Percentiles rank a stretch among this genome's conserved stretches.
These are phyloP conservation scores for Channa maculata DNA, from an alignment of 2,113 vertebrate species.

Conservation along the genomic window DNA sequence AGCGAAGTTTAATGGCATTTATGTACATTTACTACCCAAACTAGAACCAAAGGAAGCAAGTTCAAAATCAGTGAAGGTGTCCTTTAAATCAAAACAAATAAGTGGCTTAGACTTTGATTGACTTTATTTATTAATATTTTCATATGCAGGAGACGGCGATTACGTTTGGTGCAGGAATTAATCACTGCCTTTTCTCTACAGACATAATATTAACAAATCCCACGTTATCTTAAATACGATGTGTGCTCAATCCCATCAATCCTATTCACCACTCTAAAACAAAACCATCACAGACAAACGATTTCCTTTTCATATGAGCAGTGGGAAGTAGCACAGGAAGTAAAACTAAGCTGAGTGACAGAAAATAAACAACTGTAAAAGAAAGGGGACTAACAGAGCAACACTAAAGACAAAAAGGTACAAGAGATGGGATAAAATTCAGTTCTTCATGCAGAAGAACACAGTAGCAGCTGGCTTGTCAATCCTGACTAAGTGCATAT, in stretches of 20 bases:
- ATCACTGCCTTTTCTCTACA: too few relatives aligned
- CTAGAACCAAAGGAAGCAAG: too few relatives aligned
- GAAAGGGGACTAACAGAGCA: too few relatives aligned
- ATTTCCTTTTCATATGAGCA: conserved; percentile 14
- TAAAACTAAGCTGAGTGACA: background rate
- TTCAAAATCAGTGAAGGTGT: too few relatives aligned
- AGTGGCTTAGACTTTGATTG: too few relatives aligned
- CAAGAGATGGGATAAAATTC: conserved; percentile 25
- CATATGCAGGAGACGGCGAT: too few relatives aligned
- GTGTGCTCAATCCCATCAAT: background rate
- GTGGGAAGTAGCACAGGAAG: conserved; percentile 3
- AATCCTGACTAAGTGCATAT: conserved; percentile 51
- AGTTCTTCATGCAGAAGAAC: conserved; percentile 27
- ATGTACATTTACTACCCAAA: too few relatives aligned
- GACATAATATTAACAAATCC: background rate
- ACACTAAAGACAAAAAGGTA: background rate
- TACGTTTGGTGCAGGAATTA: too few relatives aligned
- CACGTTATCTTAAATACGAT: conserved; percentile 8
- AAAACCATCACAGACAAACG: background rate
- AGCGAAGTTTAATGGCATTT: too few relatives aligned
- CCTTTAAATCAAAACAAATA: too few relatives aligned
- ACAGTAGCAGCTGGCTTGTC: conserved; percentile 58
- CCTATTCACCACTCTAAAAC: conserved; percentile 1
- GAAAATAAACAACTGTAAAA: conserved; percentile 6
- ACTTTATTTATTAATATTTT: too few relatives aligned